Percentiles rank a stretch among this genome's conserved stretches.
These are phyloP conservation scores for Schizopygopsis malacanthus DNA, from an alignment of 2,797 vertebrate species.

Conservation along the genomic window DNA sequence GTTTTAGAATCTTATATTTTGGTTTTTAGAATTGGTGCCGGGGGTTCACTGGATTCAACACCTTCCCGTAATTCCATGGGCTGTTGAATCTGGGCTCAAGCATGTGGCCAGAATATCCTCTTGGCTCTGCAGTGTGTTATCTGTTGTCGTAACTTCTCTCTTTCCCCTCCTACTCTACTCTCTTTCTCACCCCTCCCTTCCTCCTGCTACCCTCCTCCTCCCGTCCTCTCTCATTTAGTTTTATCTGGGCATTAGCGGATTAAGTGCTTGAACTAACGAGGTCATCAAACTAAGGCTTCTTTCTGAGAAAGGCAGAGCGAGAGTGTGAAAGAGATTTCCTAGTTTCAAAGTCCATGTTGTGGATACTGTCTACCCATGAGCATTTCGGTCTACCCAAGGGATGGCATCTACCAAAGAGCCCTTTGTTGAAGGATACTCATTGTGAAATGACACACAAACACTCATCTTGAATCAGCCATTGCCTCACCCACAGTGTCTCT, in stretches of 20 bases:
- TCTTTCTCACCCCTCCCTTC: slow-evolving; percentile 13
- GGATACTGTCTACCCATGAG: background rate
- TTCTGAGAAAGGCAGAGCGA: slow-evolving; percentile 44
- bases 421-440: background rate
- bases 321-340: slow-evolving; percentile 7
- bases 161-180: background rate
- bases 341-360: background rate
- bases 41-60: background rate
- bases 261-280: slow-evolving; percentile 82
- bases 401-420: background rate
- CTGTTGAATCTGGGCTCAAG: background rate
- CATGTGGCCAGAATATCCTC: background rate
- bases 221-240: slow-evolving; percentile 73
- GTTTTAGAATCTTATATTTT: background rate
- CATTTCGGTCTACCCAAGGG: background rate
- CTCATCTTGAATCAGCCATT: background rate
- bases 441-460: background rate
- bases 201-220: slow-evolving; percentile 9
- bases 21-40: background rate
- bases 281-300: slow-evolving; percentile 77
- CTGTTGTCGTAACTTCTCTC: background rate
- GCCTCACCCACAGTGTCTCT: background rate
- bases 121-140: background rate
- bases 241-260: slow-evolving; percentile 83
- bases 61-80: slow-evolving; percentile 5